Evolutionary conservation across 2,113 vertebrate species (phyloP).

Genomic region (western clawed frog (Xenopus tropicalis)): UCB_Xtro_10.0 CM004450.2:126411501-126412000

Average conservation of each 20-base stretch:
- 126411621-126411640: no score
- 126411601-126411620: no score
- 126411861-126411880: conserved; percentile 50
- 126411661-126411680: background rate
- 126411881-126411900: conserved; percentile 38
- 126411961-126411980: conserved; percentile 34
- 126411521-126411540: no score
- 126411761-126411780: background rate
- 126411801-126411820: conserved; percentile 27
- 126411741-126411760: background rate
- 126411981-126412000: background rate
- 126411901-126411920: conserved; percentile 29
- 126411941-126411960: conserved; percentile 31
- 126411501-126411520: no score
- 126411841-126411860: conserved; percentile 34
- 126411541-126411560: no score
- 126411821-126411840: conserved; percentile 20
- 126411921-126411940: conserved; percentile 36
- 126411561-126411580: no score
- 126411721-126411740: background rate
- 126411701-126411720: background rate
- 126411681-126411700: background rate
- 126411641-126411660: no score
- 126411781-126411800: conserved; percentile 6
- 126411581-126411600: no score